These are phyloP conservation scores for Prionace glauca DNA, from an alignment of 2,797 vertebrate genomes.

Conservation along the genomic window DNA sequence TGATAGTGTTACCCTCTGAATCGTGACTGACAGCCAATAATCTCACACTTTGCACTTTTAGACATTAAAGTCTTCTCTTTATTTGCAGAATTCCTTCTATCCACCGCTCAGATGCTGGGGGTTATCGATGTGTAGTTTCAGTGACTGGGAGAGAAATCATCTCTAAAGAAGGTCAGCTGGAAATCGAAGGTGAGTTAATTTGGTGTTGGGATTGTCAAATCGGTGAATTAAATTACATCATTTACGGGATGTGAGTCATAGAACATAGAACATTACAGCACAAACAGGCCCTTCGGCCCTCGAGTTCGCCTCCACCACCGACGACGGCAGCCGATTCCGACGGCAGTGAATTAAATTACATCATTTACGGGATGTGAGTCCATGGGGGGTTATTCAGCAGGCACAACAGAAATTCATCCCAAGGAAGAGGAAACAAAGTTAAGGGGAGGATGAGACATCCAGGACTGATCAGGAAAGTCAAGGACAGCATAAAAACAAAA, in stretches of 20 bases:
- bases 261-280: too few relatives aligned
- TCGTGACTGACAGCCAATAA: background rate
- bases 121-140: background rate
- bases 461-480: too few relatives aligned
- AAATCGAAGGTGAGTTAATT: background rate
- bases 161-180: conserved; percentile 10
- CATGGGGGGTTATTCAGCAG: too few relatives aligned
- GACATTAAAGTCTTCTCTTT: background rate
- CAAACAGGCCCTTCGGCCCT: too few relatives aligned
- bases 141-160: background rate
- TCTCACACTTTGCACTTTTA: background rate
- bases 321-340: too few relatives aligned
- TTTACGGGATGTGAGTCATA: too few relatives aligned
- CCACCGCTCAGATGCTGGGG: background rate
- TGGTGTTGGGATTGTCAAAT: background rate
- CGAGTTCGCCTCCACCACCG: too few relatives aligned
- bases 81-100: background rate
- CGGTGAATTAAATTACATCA: background rate
- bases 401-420: too few relatives aligned
- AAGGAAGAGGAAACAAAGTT: too few relatives aligned
- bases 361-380: too few relatives aligned
- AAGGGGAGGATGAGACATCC: too few relatives aligned
- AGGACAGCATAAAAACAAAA: too few relatives aligned
- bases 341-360: background rate
- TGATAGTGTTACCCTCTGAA: background rate